These are phyloP conservation scores for Clavelina lepadiformis DNA, from an alignment of 23 tunicate genomes.

Conservation along the genomic window DNA sequence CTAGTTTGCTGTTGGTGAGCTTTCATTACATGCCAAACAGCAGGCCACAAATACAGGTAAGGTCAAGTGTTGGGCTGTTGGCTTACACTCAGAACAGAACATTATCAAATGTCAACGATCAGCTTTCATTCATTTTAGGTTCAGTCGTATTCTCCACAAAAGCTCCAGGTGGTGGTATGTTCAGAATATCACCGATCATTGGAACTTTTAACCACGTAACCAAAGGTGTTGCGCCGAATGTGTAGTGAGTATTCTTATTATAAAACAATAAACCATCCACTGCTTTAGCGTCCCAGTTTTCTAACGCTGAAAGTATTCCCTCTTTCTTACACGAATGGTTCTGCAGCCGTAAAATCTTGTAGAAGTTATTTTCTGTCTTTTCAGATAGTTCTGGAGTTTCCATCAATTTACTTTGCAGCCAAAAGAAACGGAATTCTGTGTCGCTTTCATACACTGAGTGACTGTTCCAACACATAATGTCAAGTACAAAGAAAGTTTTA, in stretches of 20 bases:
- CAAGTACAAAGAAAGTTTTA: slow-evolving; percentile 63
- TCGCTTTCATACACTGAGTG: slow-evolving; percentile 89
- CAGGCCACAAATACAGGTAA: too few relatives aligned
- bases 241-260: slow-evolving; percentile 66
- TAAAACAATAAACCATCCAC: slow-evolving; percentile 92
- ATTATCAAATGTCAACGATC: too few relatives aligned
- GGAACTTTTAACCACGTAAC: slow-evolving; percentile 85
- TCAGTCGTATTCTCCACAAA: too few relatives aligned
- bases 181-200: slow-evolving; percentile 60
- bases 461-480: slow-evolving; percentile 85
- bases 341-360: slow-evolving; percentile 28
- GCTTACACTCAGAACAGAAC: too few relatives aligned
- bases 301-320: slow-evolving; percentile 9
- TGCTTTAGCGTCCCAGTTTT: slow-evolving; percentile 13
- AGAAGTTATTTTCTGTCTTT: slow-evolving; percentile 7
- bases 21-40: too few relatives aligned
- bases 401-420: slow-evolving; percentile 59
- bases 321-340: slow-evolving; percentile 40
- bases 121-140: too few relatives aligned
- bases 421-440: slow-evolving; percentile 84
- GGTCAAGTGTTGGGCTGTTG: too few relatives aligned
- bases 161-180: slow-evolving; percentile 22
- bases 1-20: too few relatives aligned
- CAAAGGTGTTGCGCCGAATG: slow-evolving; percentile 88
- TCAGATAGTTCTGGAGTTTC: slow-evolving; percentile 36